Conservation (phyloP, 2,888 invertebrate species). For the Calephelis perditalis region DNA sequence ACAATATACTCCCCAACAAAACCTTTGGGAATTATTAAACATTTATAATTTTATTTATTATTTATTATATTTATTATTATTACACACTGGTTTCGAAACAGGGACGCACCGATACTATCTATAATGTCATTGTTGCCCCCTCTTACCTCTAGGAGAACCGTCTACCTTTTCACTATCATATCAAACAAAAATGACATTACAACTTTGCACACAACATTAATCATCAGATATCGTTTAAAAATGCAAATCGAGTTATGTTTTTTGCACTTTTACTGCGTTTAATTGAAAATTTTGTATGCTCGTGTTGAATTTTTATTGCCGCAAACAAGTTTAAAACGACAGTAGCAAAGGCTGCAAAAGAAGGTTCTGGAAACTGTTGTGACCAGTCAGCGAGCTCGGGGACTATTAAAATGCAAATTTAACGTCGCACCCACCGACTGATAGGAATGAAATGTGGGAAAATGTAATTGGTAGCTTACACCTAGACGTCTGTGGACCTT, state of each 20-base stretch:
- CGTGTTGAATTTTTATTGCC: background rate
- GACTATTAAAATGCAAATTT: conserved; percentile 8
- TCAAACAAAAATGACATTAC: too few relatives aligned
- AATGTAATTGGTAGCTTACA: conserved; percentile 9
- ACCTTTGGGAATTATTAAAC: too few relatives aligned
- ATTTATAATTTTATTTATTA: too few relatives aligned
- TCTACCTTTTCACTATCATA: too few relatives aligned
- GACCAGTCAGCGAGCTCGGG: background rate
- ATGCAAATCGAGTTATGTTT: background rate
- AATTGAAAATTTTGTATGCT: background rate
- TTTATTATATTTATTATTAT: too few relatives aligned
- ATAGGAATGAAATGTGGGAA: background rate
- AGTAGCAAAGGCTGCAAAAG: background rate
- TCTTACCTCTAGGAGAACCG: too few relatives aligned
- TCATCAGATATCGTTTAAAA: too few relatives aligned
- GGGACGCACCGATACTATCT: too few relatives aligned
- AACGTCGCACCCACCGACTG: background rate
- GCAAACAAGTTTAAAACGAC: conserved; percentile 6
- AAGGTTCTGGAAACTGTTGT: background rate
- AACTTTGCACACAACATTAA: too few relatives aligned
- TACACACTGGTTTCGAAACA: too few relatives aligned
- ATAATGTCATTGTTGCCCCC: too few relatives aligned
- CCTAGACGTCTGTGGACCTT: background rate
- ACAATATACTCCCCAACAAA: too few relatives aligned
- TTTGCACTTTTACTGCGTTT: background rate